Evolutionary conservation across 1,140 invertebrate species (phyloP).

Genomic region (Whitmania pigra): DNA sequence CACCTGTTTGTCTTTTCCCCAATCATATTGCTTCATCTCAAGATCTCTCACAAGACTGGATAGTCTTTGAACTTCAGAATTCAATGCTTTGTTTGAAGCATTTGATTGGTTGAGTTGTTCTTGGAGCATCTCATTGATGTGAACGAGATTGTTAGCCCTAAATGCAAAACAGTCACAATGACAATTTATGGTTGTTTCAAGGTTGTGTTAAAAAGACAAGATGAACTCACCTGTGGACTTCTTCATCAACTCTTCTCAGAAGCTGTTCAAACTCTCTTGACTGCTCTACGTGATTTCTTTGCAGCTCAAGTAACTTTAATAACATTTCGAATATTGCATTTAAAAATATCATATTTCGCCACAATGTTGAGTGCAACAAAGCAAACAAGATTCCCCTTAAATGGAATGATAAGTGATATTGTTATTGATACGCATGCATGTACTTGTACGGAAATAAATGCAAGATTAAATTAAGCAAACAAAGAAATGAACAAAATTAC

Average conservation of each 20-base stretch:
- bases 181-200: neutral
- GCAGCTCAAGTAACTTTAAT: neutral
- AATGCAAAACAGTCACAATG: neutral
- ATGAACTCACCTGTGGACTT: conserved; percentile 1
- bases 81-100: neutral
- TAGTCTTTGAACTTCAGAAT: conserved; percentile 10
- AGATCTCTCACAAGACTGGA: no score
- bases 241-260: conserved; percentile 10
- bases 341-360: no score
- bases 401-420: no score
- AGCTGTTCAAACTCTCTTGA: neutral
- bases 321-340: no score
- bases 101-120: conserved; percentile 9
- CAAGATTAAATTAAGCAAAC: no score
- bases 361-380: no score
- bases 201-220: neutral
- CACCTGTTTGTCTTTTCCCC: no score
- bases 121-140: neutral
- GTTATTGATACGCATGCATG: no score
- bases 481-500: no score
- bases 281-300: neutral
- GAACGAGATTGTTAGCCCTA: neutral
- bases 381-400: no score
- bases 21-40: no score
- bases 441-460: no score